Evolutionary conservation across 2,797 vertebrate genomes (phyloP).

Genomic region (Sorex maritimensis): DNA sequence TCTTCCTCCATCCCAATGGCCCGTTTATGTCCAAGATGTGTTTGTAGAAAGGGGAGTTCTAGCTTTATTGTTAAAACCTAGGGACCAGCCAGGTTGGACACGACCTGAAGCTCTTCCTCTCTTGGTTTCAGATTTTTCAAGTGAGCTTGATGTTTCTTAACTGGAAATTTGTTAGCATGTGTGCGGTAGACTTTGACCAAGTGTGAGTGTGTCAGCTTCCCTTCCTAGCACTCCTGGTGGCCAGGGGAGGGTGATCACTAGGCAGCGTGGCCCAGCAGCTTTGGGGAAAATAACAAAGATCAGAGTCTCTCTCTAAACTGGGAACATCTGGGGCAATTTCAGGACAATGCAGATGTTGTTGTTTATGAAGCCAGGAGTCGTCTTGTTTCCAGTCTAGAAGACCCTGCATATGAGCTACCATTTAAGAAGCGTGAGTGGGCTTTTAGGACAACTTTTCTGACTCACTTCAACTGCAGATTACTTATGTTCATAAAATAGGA

Average conservation of each 20-base stretch:
- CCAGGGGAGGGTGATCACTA: background rate
- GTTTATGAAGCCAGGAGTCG: background rate
- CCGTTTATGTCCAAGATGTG: background rate
- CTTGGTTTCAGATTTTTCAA: conserved; percentile 17
- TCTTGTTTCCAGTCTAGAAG: background rate
- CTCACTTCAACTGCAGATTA: conserved; percentile 70
- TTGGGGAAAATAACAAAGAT: background rate
- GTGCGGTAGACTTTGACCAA: background rate
- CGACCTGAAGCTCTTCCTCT: background rate
- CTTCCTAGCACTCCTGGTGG: background rate
- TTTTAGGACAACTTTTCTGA: conserved; percentile 62
- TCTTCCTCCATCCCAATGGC: background rate
- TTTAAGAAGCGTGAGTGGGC: conserved; percentile 53
- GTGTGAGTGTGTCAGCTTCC: background rate
- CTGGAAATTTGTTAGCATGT: background rate
- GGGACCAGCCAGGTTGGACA: background rate
- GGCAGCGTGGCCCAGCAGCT: background rate
- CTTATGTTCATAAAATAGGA: conserved; percentile 76
- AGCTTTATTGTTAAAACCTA: background rate
- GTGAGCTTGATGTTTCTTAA: conserved; percentile 7
- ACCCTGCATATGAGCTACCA: conserved; percentile 36
- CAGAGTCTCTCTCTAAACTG: background rate
- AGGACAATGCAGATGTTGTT: background rate
- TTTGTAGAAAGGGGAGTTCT: background rate
- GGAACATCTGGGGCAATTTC: background rate